Evolutionary conservation across 2,888 invertebrate species (phyloP).

Genomic region (Mycalesis mineus): DNA sequence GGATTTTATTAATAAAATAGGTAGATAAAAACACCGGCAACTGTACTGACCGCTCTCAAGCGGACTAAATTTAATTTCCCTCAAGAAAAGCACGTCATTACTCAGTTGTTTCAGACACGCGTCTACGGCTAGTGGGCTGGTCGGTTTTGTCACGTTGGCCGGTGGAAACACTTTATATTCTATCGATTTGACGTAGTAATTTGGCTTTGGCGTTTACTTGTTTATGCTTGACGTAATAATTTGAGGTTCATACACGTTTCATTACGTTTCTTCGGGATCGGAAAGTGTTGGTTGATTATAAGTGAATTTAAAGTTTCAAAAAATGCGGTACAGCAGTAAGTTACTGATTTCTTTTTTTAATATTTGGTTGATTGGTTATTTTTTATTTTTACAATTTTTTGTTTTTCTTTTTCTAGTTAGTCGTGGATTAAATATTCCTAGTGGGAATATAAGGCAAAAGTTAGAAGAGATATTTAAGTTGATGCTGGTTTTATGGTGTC

Average conservation of each 20-base stretch:
- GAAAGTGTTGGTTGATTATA: conserved; percentile 3
- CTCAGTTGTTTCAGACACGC: conserved; percentile 66
- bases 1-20: conserved; percentile 19
- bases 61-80: conserved; percentile 61
- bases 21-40: conserved; percentile 20
- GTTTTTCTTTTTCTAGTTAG: conserved; percentile 55
- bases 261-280: not conserved
- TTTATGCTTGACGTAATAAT: conserved; percentile 47
- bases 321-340: conserved; percentile 67
- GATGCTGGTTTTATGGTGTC: conserved; percentile 90
- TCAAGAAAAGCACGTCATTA: conserved; percentile 58
- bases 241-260: conserved; percentile 37
- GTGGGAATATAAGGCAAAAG: conserved; percentile 73
- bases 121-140: conserved; percentile 61
- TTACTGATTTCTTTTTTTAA: conserved; percentile 29
- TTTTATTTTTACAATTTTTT: conserved; percentile 18
- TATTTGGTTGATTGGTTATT: conserved; percentile 19
- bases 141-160: conserved; percentile 52
- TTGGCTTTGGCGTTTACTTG: conserved; percentile 37
- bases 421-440: conserved; percentile 54
- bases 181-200: conserved; percentile 58
- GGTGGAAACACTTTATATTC: conserved; percentile 44
- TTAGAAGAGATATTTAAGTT: conserved; percentile 88
- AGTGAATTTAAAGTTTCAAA: conserved; percentile 24
- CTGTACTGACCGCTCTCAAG: conserved; percentile 47